A percentile compares a stretch with the other conserved stretches of the same genome.
Evolutionary conservation across 2,113 vertebrate genomes (phyloP).

Genomic region (Archocentrus centrarchus): DNA sequence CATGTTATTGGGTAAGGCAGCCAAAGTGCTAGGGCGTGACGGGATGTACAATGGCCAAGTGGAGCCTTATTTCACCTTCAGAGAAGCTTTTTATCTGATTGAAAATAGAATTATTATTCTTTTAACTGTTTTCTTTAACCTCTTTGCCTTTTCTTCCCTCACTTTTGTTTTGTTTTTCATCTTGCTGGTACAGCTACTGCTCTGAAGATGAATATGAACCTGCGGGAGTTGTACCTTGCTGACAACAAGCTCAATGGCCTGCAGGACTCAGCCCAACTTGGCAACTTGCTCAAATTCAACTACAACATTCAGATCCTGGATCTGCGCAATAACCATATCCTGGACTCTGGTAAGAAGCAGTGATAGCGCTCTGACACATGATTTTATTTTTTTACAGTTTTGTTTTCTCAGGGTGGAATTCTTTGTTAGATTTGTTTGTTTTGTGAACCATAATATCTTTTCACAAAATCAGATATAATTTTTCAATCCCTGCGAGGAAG

Average conservation of each 20-base stretch:
- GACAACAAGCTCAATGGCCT: constrained; percentile 94
- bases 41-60: not conserved
- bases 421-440: not conserved
- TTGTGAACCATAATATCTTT: not conserved
- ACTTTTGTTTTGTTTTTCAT: not conserved
- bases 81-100: not conserved
- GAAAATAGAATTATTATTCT: not conserved
- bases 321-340: constrained; percentile 92
- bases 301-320: constrained; percentile 93
- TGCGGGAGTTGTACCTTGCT: constrained; percentile 92
- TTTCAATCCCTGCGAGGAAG: not conserved
- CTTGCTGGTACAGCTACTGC: constrained; percentile 85
- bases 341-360: constrained; percentile 87
- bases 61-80: not conserved
- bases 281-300: constrained; percentile 96
- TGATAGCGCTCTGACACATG: not conserved
- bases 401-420: not conserved
- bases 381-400: not conserved
- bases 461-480: not conserved
- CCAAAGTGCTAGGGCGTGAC: not conserved
- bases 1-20: constrained; percentile 89
- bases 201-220: constrained; percentile 96
- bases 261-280: constrained; percentile 94
- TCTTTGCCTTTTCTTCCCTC: not conserved
- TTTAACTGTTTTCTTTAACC: not conserved